Evolutionary conservation across 1,140 invertebrate species (phyloP), one percentile per base, ranked within the genome.

Genomic region (Penaeus japonicus): DNA sequence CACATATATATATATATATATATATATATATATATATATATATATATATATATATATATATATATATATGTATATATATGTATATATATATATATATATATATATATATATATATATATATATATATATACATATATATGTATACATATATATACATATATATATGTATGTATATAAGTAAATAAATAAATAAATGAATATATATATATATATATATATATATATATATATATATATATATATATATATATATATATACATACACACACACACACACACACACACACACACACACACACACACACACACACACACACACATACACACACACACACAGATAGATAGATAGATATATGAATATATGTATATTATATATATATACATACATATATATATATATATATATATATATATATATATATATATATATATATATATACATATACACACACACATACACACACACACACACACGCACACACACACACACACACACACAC

Each of bases 341-440:
- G 17, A 70, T 70, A 70, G 17, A 30, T 27, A 30, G 1, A 30
- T 27, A 30, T 27, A 30, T 65, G 20, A 15, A 65, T 65, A 65
- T 65, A 65, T 65, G 20, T 65, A 65, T 65, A 65, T 65, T n/a
- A 65, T 65, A 65, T 65, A 65, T 65, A 65, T 65, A 65, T 65
- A 65, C n/a, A 65, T n/a, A 65, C n/a, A 65, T 65, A 65, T 65
- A 65, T 65, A 65, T 65, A 65, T n/a, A 65, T 65, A 65, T n/a
- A 65, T n/a, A 65, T n/a, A 65, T n/a, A 65, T n/a, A n/a, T 65
- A 65, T 18, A 65, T 10, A 65, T 18, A 18, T 18, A 65, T 18
- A 65, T 18, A 65, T 65, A 65, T 65, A 18, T 65, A 18, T 65
- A 65, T 65, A 18, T 18, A 59, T 59, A 59, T 59, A 59, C n/a